A percentile compares a stretch with the other conserved stretches of the same genome.
Conservation (phyloP, 2,888 invertebrate genomes). For the Brachyptera risi region DNA sequence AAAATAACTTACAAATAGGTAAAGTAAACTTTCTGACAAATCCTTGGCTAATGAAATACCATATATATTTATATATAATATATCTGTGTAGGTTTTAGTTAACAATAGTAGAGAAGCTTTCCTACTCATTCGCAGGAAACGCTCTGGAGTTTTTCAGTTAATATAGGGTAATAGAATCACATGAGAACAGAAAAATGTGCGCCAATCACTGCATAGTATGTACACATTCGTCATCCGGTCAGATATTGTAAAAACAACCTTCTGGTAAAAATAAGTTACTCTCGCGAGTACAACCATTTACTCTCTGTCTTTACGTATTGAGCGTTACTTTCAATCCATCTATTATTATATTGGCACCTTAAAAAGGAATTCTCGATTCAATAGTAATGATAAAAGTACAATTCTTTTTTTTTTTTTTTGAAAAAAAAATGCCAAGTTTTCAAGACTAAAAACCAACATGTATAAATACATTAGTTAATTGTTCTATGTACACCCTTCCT, state of each 20-base stretch:
- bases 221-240: neutral
- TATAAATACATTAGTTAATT: slow-evolving; percentile 4
- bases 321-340: neutral
- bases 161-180: neutral
- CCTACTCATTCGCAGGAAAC: too few species aligned
- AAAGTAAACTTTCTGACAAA: neutral
- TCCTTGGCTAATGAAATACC: neutral
- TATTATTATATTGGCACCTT: slow-evolving; percentile 14
- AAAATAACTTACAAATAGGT: neutral
- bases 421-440: neutral
- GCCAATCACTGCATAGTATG: neutral
- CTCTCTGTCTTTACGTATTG: neutral
- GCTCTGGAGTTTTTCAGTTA: too few species aligned
- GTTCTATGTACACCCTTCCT: neutral
- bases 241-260: slow-evolving; percentile 11
- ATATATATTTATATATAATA: neutral
- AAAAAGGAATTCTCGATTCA: slow-evolving; percentile 16
- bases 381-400: neutral
- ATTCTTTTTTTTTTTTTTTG: too few species aligned
- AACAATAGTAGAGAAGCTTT: too few species aligned
- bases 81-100: too few species aligned
- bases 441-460: neutral
- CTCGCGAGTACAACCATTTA: neutral
- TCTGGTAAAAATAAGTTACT: slow-evolving; percentile 14
- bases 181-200: neutral